Evolutionary conservation across 2,113 vertebrate species (phyloP).

Genomic region (Thermophis baileyi): DNA sequence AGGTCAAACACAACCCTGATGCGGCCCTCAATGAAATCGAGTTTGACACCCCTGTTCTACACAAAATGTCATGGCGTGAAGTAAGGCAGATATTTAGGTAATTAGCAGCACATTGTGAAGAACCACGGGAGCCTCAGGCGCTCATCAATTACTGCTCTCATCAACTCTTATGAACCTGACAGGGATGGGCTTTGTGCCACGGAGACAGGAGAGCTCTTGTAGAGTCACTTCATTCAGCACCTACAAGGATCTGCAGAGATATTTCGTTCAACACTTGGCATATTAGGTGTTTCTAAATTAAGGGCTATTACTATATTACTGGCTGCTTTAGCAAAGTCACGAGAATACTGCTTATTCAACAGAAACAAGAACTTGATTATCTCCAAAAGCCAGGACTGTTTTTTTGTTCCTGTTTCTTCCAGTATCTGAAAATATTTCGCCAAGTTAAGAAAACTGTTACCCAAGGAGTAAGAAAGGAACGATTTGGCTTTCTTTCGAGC

Average conservation of each 20-base stretch:
- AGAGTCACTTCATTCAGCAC: not conserved
- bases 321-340: not conserved
- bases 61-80: not conserved
- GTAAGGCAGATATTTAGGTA: not conserved
- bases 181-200: not conserved
- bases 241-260: not conserved
- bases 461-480: not conserved
- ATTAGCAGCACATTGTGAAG: not conserved
- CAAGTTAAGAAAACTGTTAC: not conserved
- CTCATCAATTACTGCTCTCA: not conserved
- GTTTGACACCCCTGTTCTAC: no score
- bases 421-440: not conserved
- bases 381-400: no score
- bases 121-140: not conserved
- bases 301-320: not conserved
- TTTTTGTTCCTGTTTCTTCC: not conserved
- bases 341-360: not conserved
- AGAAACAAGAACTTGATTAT: not conserved
- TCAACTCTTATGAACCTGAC: not conserved
- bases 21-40: no score
- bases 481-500: not conserved
- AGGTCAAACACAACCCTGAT: no score
- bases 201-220: not conserved
- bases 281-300: not conserved
- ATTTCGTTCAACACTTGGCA: not conserved